Base-by-base conservation (phyloP, 1,140 invertebrate species). In the Aphaenogaster ashmeadi region DNA sequence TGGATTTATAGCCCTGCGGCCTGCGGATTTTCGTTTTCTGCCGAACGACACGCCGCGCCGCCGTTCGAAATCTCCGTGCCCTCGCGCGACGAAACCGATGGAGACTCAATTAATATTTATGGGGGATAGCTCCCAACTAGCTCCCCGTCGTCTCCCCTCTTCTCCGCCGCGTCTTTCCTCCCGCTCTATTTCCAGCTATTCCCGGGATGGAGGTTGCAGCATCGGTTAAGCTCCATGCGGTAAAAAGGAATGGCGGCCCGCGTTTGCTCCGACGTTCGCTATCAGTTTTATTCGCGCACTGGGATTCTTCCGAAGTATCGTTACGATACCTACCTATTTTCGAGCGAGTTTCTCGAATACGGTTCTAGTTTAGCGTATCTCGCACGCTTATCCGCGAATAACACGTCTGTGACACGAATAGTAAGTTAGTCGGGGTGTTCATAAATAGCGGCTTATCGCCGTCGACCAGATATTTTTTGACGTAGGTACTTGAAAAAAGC, bases 61-160 rank as follows among this genome's bases (percentile, higher is more conserved):
- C 74, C 85, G 85, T 86, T 91, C 75, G 88, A 87, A 91, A 91
- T 91, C 80, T 91, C 90, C 64, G 69, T 60, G 74, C 27, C 52
- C 74, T 62, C 78, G 62, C 72, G 78, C 87, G 75, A 90, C 87
- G 66, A 91, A 71, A n/a, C 60, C 90, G 80, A 91, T 91, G 84
- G 89, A 36, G 84, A 89, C 90, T 91, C 90, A 91, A 91, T 91
- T 91, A 91, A 91, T 91, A 91, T 91, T 91, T 91, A 91, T 91
- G 90, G 85, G 13, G 52, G 54, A 87, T 77, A 47, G 72, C 72
- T 80, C 52, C 54, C 60, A 67, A 87, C 66, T 87, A 88, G 88
- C 78, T 80, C 64, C 27, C 33, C 58, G 52, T 13, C 71, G 15
- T 71, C 18, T 18, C n/a, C 36, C 15, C 36, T 47, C 15, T 1